Evolutionary conservation across 2,888 invertebrate genomes (phyloP), one percentile per base, ranked within the genome.

Genomic region (Heteromurus nitidus): DNA sequence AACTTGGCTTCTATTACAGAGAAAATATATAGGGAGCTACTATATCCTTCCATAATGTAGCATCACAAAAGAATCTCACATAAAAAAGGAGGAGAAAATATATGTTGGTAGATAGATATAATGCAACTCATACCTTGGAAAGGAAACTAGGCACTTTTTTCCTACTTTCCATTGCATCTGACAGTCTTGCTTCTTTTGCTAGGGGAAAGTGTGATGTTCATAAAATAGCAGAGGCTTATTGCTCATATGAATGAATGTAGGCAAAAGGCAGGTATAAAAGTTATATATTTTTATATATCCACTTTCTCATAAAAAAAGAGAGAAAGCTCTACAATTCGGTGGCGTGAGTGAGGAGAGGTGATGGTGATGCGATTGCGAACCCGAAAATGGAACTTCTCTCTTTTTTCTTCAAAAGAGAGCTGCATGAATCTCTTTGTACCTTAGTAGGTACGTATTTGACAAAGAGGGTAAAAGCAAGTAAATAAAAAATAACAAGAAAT

Each of bases 1-100:
- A 75, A 82, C 65, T 82, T 80, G 82, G 79, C 80, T 82, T 79
- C 82, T 69, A 80, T 75, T 74, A 73, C 55, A 77, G 50, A 70
- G 53, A 53, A 36, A n/a, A n/a, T n/a, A n/a, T n/a, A n/a, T n/a
- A n/a, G n/a, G n/a, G n/a, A n/a, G n/a, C n/a, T n/a, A 76, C 53
- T 64, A 47, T 31, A 1, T 36, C 13, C 36, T 13, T 36, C 36
- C 13, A 36, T 36, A 36, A 5, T 36, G 18, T 3, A n/a, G 47
- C n/a, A 36, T 36, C 5, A 36, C 36, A 5, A 36, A 36, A 36
- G 36, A 5, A 13, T 36, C 7, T 36, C 13, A 36, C 13, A 36
- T 13, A 9, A 9, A 36, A 36, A 13, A 9, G 13, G 5, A 36
- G 5, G 13, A 50, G 50, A 13, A 50, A 13, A 5, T 13, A 18